Percentiles rank a stretch among this genome's conserved stretches.
Conservation (phyloP, 2,797 vertebrate genomes). For the Margarornis squamiger region DNA sequence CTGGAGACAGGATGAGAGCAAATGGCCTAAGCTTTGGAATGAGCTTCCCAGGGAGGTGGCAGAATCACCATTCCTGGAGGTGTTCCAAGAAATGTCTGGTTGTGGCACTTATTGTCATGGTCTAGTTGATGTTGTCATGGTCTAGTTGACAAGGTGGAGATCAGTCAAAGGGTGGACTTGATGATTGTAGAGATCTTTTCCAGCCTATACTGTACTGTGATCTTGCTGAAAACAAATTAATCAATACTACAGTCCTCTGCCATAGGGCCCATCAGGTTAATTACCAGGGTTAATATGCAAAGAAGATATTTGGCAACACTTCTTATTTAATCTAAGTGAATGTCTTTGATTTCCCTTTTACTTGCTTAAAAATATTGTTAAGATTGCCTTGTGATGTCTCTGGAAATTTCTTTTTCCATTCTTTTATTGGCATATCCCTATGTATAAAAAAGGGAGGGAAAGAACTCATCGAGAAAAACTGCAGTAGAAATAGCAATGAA, state of each 20-base stretch:
- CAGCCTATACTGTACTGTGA: background rate
- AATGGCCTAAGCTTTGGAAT: background rate
- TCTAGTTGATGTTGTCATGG: background rate
- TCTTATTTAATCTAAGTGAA: background rate
- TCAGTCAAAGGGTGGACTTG: background rate
- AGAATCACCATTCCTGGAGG: background rate
- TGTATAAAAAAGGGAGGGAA: background rate
- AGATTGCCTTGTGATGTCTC: background rate
- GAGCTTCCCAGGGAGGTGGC: background rate
- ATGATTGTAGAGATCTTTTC: background rate
- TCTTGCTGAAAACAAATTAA: background rate
- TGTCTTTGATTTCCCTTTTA: background rate
- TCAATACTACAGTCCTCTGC: background rate
- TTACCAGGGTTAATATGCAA: background rate
- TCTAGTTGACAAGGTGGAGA: background rate
- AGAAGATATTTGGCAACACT: background rate
- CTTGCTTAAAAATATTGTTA: background rate
- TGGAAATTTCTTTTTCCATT: background rate
- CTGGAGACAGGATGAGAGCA: background rate
- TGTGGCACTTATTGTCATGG: background rate
- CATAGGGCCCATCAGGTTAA: background rate
- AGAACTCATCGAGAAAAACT: background rate
- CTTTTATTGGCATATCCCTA: background rate
- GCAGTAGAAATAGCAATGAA: background rate
- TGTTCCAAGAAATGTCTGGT: fast-evolving